Evolutionary conservation across 2,888 invertebrate species (phyloP), one percentile per base, ranked within the genome.

Genomic region (Ephialtes manifestator): DNA sequence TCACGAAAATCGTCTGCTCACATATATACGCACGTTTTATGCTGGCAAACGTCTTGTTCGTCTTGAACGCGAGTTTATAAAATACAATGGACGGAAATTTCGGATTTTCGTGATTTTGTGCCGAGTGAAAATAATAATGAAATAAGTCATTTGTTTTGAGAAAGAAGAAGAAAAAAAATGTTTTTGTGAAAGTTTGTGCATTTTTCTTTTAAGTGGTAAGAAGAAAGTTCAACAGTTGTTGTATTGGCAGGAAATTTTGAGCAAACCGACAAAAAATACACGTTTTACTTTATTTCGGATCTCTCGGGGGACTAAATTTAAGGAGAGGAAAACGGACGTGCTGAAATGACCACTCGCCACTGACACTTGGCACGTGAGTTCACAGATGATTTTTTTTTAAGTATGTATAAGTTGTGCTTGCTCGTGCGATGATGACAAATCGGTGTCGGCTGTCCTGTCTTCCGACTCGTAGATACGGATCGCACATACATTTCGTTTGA

Each of bases 311-410:
- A 51, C 4, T 13, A 31, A 70, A 51, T 53, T 24, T 18, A 10
- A 31, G 43, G 31, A 78, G 28, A 18, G 39, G 28, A 58, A 51
- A 11, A 81, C 18, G 46, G 31, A 51, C 15, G 35, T 46, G 28
- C 31, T 24, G 60, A 53, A 31, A 48, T 48, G 46, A 8, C 51
- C 15, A 74, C 53, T 55, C 43, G 18, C 28, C 55, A 48, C 68
- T 43, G 46, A 60, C 28, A 78, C 46, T 70, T 78, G 58, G 39
- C 31, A 78, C 78, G 78, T 78, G 78, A 78, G 78, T 78, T 31
- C 2, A 46, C 13, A 13, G 58, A 78, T 78, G 18, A 70, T 70
- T 39, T 28, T 70, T 70, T 77, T 39, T 20, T 48, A 10, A 46
- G 31, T 31, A 18, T 28, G 46, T 48, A 58, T 20, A 46, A 46